Conservation (phyloP, 2,113 vertebrate species). For the human region DNA sequence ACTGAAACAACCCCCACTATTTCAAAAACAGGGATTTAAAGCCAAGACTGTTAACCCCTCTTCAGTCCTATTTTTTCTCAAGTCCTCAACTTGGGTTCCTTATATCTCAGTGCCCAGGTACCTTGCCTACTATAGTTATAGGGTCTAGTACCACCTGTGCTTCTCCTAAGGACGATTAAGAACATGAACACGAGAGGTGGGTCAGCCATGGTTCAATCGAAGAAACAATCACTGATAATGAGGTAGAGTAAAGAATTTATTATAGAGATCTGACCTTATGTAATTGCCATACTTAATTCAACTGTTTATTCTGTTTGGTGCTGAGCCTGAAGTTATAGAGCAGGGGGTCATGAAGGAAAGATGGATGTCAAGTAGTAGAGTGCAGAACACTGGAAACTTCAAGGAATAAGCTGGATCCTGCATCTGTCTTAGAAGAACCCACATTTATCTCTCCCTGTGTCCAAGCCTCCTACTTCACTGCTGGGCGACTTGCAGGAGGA, state of each 20-base stretch:
- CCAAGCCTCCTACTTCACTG: neutral
- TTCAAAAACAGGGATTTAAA: neutral
- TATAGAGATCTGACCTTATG: neutral
- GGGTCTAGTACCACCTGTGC: neutral
- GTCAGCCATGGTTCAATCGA: neutral
- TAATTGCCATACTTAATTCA: neutral
- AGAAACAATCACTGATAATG: neutral
- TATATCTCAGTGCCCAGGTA: neutral
- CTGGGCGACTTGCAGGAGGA: neutral
- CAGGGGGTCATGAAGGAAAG: neutral
- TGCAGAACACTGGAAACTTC: neutral
- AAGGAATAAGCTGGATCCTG: neutral
- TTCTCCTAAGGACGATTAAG: neutral
- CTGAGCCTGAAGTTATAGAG: neutral
- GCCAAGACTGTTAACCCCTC: neutral
- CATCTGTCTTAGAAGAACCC: neutral
- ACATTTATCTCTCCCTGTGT: neutral
- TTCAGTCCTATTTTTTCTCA: neutral
- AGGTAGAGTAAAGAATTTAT: neutral
- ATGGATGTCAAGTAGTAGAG: neutral
- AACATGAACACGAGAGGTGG: neutral
- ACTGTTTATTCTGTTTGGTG: neutral
- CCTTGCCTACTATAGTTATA: neutral
- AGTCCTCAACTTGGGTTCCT: neutral
- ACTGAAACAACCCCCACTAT: neutral